Conservation (phyloP, 2,113 vertebrate genomes). For the Proterorhinus semilunaris region DNA sequence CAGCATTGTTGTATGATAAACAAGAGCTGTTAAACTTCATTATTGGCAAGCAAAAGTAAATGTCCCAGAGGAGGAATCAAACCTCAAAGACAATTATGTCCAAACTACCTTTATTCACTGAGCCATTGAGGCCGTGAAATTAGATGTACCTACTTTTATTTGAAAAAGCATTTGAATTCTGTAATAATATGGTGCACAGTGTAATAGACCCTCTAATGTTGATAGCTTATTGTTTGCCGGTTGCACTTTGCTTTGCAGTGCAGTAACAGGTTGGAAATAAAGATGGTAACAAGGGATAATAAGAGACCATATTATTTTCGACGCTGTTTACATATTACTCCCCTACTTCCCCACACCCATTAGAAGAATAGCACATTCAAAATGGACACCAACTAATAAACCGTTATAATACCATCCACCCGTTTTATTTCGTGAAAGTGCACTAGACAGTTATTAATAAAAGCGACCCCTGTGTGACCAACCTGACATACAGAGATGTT, state of each 20-base stretch:
- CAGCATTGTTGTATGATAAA: neutral
- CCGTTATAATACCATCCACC: neutral
- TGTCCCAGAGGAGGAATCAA: neutral
- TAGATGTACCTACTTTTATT: neutral
- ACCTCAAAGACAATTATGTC: neutral
- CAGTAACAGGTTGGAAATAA: too few relatives aligned
- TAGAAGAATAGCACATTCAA: neutral
- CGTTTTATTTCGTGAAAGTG: neutral
- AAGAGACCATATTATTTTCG: too few relatives aligned
- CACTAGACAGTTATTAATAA: conserved; percentile 14
- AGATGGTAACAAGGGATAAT: too few relatives aligned
- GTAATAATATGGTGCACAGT: neutral
- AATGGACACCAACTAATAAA: neutral
- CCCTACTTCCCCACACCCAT: neutral
- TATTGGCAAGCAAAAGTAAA: neutral
- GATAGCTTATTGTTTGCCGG: neutral
- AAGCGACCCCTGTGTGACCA: conserved; percentile 26
- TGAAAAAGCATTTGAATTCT: neutral
- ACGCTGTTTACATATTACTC: neutral
- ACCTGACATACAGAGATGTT: conserved; percentile 24
- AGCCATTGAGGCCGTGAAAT: conserved; percentile 1
- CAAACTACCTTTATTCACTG: neutral
- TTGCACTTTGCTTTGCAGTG: too few relatives aligned
- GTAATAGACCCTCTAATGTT: neutral
- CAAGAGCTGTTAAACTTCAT: neutral